Evolutionary conservation across 2,797 vertebrate species (phyloP), one percentile per base, ranked within the genome.

Genomic region (Oreortyx pictus): DNA sequence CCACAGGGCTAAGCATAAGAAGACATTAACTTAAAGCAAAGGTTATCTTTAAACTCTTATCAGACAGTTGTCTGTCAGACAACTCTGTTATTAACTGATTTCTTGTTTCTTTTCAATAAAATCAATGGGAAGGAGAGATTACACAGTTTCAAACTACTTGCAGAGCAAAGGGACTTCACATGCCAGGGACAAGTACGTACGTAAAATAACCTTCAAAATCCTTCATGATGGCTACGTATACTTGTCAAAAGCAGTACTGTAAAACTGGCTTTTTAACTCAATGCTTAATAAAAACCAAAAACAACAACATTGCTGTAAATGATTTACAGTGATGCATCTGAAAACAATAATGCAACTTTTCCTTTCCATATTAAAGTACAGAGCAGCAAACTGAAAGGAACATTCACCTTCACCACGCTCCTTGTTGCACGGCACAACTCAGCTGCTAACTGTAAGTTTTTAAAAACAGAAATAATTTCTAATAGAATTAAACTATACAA

Each of bases 161-260:
- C 0, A 80, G 22, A 64, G 31, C 44, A 82, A 89, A 85, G 6
- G 27, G 29, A 72, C 24, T 37, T 76, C 18, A 70, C 6, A 16
- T 7, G 43, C 3, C 54, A 62, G 3, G 9, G 46, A 66, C 29
- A 73, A 76, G 19, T 64, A 80, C 7, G 24, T 29, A 52, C 60
- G 41, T 57, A 86, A 86, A 86, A 60, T 6, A 49, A 39, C 7
- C 13, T 62, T 18, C 16, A 33, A 86, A 93, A 88, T 47, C 19
- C 22, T 79, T 82, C 31, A 49, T 0, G 0, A 35, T 64, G 24
- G 13, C 65, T 25, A 76, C 1, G 0, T 35, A 71, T 41, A 29
- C 50, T 60, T 47, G 14, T 4, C 22, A 27, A 74, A 79, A 77
- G 4, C 33, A 75, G n/a, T 31, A 14, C 7, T 37, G 72, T 11